Evolutionary conservation across 2,113 vertebrate genomes (phyloP).

Genomic region (Prolemur simus): DNA sequence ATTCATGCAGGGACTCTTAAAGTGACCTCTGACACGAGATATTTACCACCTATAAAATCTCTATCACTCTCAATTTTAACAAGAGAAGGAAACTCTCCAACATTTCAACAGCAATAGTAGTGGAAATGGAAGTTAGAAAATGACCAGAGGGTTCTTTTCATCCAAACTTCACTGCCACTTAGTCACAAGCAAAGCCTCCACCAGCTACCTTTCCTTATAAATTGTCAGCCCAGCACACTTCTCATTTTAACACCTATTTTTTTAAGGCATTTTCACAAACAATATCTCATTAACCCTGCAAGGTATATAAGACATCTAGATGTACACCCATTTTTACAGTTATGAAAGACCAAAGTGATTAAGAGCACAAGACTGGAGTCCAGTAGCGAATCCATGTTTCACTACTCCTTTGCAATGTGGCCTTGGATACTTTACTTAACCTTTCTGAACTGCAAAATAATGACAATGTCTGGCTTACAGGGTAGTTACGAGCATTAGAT

Average conservation of each 20-base stretch:
- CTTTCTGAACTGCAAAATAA: slow-evolving; percentile 45
- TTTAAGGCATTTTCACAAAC: slow-evolving; percentile 46
- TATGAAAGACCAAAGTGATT: slow-evolving; percentile 18
- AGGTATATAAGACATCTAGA: slow-evolving; percentile 4
- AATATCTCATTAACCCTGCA: slow-evolving; percentile 22
- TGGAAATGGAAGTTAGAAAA: slow-evolving; percentile 49
- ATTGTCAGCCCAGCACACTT: not conserved
- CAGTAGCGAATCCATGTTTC: slow-evolving; percentile 6
- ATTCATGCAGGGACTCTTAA: slow-evolving; percentile 21
- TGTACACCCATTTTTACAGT: slow-evolving; percentile 36
- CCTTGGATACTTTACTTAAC: not conserved
- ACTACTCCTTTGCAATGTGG: not conserved
- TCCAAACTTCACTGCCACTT: slow-evolving; percentile 19
- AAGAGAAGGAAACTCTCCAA: slow-evolving; percentile 36
- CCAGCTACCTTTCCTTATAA: not conserved
- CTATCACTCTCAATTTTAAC: slow-evolving; percentile 35
- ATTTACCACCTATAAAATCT: slow-evolving; percentile 23
- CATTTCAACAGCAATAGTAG: slow-evolving; percentile 34
- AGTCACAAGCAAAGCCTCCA: not conserved
- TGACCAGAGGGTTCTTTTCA: slow-evolving; percentile 5
- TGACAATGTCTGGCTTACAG: not conserved
- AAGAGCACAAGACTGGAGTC: not conserved
- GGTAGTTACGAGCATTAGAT: not conserved
- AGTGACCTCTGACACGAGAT: not conserved
- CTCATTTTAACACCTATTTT: slow-evolving; percentile 43